Percentiles rank a stretch among this genome's conserved stretches.
Conservation (phyloP, 2,888 invertebrate genomes). For the Cheilosia urbana region DNA sequence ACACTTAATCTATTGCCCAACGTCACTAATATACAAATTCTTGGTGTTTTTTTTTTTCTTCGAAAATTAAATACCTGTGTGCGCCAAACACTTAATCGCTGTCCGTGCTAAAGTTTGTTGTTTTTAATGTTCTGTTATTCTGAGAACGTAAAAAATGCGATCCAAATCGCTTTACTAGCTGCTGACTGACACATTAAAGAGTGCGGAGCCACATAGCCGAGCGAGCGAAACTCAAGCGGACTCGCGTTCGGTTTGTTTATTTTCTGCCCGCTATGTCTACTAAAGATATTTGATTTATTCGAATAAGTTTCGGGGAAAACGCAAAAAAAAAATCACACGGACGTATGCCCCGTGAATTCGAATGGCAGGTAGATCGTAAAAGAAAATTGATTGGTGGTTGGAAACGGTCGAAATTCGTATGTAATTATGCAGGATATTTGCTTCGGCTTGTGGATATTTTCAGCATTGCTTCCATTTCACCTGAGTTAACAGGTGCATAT, state of each 20-base stretch:
- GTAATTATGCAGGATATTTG: neutral
- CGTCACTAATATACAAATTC: slow-evolving; percentile 36
- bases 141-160: slow-evolving; percentile 35
- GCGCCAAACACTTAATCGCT: slow-evolving; percentile 19
- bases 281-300: slow-evolving; percentile 61
- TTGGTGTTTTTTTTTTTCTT: slow-evolving; percentile 1
- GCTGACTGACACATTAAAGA: slow-evolving; percentile 54
- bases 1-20: slow-evolving; percentile 51
- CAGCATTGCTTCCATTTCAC: neutral
- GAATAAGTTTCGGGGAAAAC: slow-evolving; percentile 32
- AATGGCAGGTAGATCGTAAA: neutral
- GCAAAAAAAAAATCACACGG: neutral
- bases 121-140: slow-evolving; percentile 51
- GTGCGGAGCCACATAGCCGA: slow-evolving; percentile 10
- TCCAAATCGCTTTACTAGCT: slow-evolving; percentile 39
- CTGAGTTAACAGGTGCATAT: neutral
- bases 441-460: neutral
- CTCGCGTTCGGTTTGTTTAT: slow-evolving; percentile 37
- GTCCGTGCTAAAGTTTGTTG: slow-evolving; percentile 40
- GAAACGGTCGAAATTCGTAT: neutral
- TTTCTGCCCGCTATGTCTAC: slow-evolving; percentile 48
- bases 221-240: neutral
- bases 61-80: slow-evolving; percentile 27
- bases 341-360: neutral
- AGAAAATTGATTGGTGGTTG: slow-evolving; percentile 3